Conservation (phyloP, 2,888 invertebrate species). For the Dyspetes luteomarginatus region DNA sequence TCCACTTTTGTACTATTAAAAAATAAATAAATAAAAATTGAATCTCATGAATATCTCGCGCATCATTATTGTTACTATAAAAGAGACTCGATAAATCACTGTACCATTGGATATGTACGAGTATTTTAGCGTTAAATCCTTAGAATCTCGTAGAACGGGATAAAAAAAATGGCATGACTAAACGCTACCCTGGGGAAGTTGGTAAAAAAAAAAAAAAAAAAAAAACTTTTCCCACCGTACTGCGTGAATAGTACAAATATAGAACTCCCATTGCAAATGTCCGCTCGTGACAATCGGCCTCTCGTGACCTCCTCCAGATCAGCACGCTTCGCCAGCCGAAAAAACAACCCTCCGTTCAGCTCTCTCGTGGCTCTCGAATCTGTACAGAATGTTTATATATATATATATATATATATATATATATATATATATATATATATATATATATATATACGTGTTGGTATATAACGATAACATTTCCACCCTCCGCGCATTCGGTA, state of each 20-base stretch:
- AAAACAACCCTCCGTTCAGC: conserved; percentile 58
- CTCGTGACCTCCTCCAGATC: conserved; percentile 63
- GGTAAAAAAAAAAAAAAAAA: conserved; percentile 36
- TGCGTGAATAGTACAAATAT: conserved; percentile 41
- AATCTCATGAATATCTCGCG: too few relatives aligned
- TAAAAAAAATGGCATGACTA: conserved; percentile 23
- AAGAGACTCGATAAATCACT: neutral
- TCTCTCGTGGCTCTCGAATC: conserved; percentile 28
- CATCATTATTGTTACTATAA: too few relatives aligned
- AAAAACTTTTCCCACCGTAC: conserved; percentile 27
- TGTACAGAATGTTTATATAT: conserved; percentile 9
- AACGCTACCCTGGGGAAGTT: conserved; percentile 23
- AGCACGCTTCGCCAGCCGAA: conserved; percentile 62
- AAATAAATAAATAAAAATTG: too few relatives aligned
- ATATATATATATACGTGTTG: neutral
- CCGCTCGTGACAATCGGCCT: conserved; percentile 63
- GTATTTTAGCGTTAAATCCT: neutral
- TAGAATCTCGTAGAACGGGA: neutral
- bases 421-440: conserved; percentile 17
- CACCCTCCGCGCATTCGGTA: conserved; percentile 31
- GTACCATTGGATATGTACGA: neutral
- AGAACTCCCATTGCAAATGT: conserved; percentile 52
- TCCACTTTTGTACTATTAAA: too few relatives aligned
- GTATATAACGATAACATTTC: conserved; percentile 29
- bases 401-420: conserved; percentile 7